Evolutionary conservation across 1,140 invertebrate species (phyloP).

Genomic region (Acyrthosiphon pisum): DNA sequence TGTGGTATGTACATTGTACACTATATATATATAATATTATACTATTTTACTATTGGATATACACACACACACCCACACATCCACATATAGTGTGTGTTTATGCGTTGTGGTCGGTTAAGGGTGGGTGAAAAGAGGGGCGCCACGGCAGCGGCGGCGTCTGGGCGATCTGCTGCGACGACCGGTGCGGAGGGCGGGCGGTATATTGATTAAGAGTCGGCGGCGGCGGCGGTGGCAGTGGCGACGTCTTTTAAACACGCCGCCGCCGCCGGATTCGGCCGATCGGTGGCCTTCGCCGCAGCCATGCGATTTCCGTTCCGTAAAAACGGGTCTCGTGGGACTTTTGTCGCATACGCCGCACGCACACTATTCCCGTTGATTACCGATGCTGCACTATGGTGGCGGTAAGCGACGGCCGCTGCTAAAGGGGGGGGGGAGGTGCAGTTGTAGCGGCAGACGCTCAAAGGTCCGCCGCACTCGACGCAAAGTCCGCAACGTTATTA

Average conservation of each 20-base stretch:
- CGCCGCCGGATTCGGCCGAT: conserved; percentile 36
- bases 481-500: conserved; percentile 27
- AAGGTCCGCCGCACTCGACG: background rate
- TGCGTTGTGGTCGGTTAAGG: conserved; percentile 10
- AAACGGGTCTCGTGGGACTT: background rate
- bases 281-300: background rate
- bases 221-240: conserved; percentile 14
- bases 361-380: conserved; percentile 33
- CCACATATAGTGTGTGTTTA: background rate
- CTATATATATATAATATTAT: background rate
- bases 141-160: conserved; percentile 22
- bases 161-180: conserved; percentile 23
- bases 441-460: background rate
- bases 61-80: background rate
- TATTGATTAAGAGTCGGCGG: conserved; percentile 47
- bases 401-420: background rate
- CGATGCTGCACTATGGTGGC: background rate
- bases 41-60: background rate
- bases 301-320: conserved; percentile 39
- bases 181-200: background rate
- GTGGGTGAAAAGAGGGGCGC: conserved; percentile 31
- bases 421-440: background rate
- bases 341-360: conserved; percentile 37
- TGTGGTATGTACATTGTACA: background rate
- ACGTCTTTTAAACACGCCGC: conserved; percentile 46